Evolutionary conservation across 1,140 invertebrate genomes (phyloP).

Genomic region (Pygmarrhopalites habei): DNA sequence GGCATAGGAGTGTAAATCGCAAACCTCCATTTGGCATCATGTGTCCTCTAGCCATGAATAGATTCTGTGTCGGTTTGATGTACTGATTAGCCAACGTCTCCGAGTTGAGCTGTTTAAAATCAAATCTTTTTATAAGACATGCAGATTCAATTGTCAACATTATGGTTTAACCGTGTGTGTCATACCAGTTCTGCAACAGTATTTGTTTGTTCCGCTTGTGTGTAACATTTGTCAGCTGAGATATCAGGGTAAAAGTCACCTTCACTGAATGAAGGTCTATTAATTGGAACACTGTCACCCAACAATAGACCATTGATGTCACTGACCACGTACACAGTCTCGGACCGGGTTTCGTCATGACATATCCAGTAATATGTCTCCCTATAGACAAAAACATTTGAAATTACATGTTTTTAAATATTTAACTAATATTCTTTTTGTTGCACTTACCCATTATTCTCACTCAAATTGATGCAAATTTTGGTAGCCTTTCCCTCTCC

Average conservation of each 20-base stretch:
- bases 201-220: conserved; percentile 18
- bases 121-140: no score
- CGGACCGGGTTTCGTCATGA: no score
- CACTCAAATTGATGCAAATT: no score
- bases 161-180: no score
- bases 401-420: no score
- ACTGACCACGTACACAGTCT: neutral
- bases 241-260: conserved; percentile 39
- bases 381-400: no score
- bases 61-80: conserved; percentile 2
- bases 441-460: no score
- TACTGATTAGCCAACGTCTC: conserved; percentile 8
- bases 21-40: conserved; percentile 59
- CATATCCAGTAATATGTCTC: no score
- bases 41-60: conserved; percentile 56
- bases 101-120: neutral
- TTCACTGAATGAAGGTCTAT: conserved; percentile 36
- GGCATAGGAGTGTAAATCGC: no score
- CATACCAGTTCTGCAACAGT: conserved; percentile 19
- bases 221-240: conserved; percentile 35
- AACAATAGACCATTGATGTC: conserved; percentile 16
- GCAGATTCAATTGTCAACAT: no score
- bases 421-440: no score
- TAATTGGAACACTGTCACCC: conserved; percentile 1
- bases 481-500: no score